Conservation (phyloP, 2,888 invertebrate species). For the Amorpha juglandis region DNA sequence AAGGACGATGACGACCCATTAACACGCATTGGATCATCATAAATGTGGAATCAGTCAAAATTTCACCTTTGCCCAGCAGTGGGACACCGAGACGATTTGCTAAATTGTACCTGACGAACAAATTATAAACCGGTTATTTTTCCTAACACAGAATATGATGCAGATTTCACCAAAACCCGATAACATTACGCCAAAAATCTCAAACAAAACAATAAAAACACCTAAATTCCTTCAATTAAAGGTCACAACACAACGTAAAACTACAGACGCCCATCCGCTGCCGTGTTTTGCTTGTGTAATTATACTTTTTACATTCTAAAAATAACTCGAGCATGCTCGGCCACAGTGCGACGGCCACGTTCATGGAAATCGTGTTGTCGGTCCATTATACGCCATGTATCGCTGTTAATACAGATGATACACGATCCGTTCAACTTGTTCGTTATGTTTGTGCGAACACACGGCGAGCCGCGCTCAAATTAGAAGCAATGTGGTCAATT, state of each 20-base stretch:
- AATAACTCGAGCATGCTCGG: slow-evolving; percentile 30
- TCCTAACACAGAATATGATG: not conserved
- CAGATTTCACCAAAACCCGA: not conserved
- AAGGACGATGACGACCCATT: too few relatives aligned
- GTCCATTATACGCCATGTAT: slow-evolving; percentile 1
- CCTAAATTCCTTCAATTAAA: not conserved
- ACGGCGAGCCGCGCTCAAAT: slow-evolving; percentile 40
- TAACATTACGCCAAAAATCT: not conserved
- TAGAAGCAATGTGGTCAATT: slow-evolving; percentile 45
- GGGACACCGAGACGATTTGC: too few relatives aligned
- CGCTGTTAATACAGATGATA: slow-evolving; percentile 2
- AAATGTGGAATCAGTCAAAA: too few relatives aligned
- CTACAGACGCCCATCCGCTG: slow-evolving; percentile 25
- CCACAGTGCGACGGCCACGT: slow-evolving; percentile 1
- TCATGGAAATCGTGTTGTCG: not conserved
- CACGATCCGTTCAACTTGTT: not conserved
- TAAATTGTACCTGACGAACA: too few relatives aligned
- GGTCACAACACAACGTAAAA: not conserved
- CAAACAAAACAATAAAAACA: not conserved
- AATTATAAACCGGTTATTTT: too few relatives aligned
- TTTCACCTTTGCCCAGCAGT: too few relatives aligned
- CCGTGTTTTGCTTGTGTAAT: slow-evolving; percentile 30
- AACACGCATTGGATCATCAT: too few relatives aligned
- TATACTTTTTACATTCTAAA: slow-evolving; percentile 37
- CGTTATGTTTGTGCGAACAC: slow-evolving; percentile 27